Base-by-base conservation (phyloP, 2,113 vertebrate genomes). In the Phocoena phocoena region DNA sequence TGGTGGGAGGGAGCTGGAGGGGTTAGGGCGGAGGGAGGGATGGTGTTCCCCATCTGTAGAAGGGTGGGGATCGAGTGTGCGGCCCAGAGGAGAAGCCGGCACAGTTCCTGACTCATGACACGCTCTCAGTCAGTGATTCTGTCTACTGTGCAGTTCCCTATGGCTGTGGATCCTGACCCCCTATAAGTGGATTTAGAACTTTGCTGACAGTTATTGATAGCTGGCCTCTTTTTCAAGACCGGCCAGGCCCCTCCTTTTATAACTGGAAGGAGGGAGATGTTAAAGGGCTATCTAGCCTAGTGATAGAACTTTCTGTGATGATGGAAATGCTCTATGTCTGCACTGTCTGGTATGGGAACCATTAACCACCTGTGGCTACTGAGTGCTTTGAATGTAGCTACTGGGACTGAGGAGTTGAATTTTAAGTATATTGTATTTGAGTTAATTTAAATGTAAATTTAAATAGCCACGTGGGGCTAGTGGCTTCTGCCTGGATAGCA, bases 281-380 rank as follows among this genome's bases (percentile, higher is more conserved):
- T 33, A 12, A 50, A 25, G 74, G 31, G 47, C 23, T 25, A 17
- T 55, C 5, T 1, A 3, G 23, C 11, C 31, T 9, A 53, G 62
- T 1, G 18, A 6, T 11, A 68, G 70, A 13, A 8, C 38, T n/a
- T 70, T 55, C 82, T 50, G 47, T 68, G 47, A 41, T 31, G 65
- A 11, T 33, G 13, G 79, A 5, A 38, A 1, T 6, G 15, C 3
- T 47, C 63, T 44, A 21, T 8, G 9, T 62, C 65, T 44, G 28
- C 2, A 5, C 13, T 3, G 14, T 20, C 25, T 31, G 5, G 5
- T 6, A 11, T 15, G 33, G 50, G 47, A 58, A 3, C 44, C 0
- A 0, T 33, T 8, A 67, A 28, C 33, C 15, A 6, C 58, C 15
- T 47, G 10, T 31, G 23, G 44, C n/a, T 8, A 0, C 3, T 25